Percentiles rank a stretch among this genome's conserved stretches.
Evolutionary conservation across 2,888 invertebrate genomes (phyloP).

Genomic region (Caenorhabditis zanzibari): DNA sequence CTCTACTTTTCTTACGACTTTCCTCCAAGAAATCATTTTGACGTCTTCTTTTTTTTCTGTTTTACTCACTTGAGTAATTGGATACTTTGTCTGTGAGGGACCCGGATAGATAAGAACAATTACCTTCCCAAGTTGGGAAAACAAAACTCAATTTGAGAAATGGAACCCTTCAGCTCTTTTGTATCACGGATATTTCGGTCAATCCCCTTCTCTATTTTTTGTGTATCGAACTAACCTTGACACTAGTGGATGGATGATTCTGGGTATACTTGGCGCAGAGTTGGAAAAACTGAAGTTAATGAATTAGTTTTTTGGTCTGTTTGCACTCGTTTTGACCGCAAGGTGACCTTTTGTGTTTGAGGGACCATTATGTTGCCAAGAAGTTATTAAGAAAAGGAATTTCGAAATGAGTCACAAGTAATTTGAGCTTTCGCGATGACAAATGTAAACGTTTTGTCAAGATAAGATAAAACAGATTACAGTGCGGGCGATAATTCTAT

Average conservation of each 20-base stretch:
- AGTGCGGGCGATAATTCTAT: too few relatives aligned
- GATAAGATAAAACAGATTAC: too few relatives aligned
- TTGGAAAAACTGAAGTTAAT: conserved; percentile 38
- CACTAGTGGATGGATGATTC: conserved; percentile 64
- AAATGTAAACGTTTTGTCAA: too few relatives aligned
- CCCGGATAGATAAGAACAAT: conserved; percentile 45
- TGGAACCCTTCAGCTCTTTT: conserved; percentile 9
- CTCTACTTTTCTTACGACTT: conserved; percentile 24
- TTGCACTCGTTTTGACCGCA: conserved; percentile 8
- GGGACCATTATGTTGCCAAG: conserved; percentile 6
- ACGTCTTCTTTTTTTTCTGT: not conserved
- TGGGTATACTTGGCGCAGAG: conserved; percentile 50
- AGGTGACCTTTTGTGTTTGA: not conserved
- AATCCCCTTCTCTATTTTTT: not conserved
- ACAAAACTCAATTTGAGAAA: conserved; percentile 55
- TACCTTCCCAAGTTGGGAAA: conserved; percentile 28
- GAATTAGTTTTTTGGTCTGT: conserved; percentile 8
- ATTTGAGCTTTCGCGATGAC: too few relatives aligned
- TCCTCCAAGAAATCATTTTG: conserved; percentile 39
- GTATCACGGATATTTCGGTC: conserved; percentile 57
- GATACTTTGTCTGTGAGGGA: conserved; percentile 32
- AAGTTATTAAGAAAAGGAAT: not conserved
- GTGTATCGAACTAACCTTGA: conserved; percentile 55
- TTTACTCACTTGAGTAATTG: conserved; percentile 55
- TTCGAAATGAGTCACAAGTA: too few relatives aligned